phyloP scores from a whole-genome alignment of 1,140 invertebrate species.

The Drosophila asahinai region DNA sequence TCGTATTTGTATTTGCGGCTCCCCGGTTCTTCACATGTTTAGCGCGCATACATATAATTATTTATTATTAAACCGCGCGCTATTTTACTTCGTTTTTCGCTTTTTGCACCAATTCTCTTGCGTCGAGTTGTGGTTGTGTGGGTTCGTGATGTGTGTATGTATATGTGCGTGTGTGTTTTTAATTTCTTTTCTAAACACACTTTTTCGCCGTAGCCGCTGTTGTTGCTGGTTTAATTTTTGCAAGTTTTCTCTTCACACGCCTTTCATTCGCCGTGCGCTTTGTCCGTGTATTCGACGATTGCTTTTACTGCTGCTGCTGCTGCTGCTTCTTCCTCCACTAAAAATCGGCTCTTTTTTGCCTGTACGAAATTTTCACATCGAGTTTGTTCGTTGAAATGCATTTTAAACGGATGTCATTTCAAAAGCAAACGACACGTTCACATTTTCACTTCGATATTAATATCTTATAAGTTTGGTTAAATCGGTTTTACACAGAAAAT shows the following conservation, averaged over 20 bases:
- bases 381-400: slow-evolving; percentile 69
- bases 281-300: slow-evolving; percentile 74
- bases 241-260: slow-evolving; percentile 78
- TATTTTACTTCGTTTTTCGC: slow-evolving; percentile 60
- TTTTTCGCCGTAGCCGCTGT: slow-evolving; percentile 63
- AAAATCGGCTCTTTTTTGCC: slow-evolving; percentile 80
- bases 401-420: slow-evolving; percentile 74
- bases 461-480: slow-evolving; percentile 32
- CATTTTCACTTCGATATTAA: slow-evolving; percentile 63
- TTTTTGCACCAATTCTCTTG: slow-evolving; percentile 77
- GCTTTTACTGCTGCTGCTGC: slow-evolving; percentile 73
- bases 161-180: slow-evolving; percentile 76
- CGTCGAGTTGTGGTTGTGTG: slow-evolving; percentile 53
- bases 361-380: slow-evolving; percentile 77
- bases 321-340: slow-evolving; percentile 69
- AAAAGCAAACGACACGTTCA: slow-evolving; percentile 58
- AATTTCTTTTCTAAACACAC: slow-evolving; percentile 84
- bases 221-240: slow-evolving; percentile 79
- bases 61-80: slow-evolving; percentile 83
- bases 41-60: slow-evolving; percentile 78
- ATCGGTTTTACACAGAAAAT: slow-evolving; percentile 61
- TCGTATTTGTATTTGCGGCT: slow-evolving; percentile 70
- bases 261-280: slow-evolving; percentile 73
- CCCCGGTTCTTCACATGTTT: slow-evolving; percentile 72
- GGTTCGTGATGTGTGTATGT: slow-evolving; percentile 46